Base-by-base conservation (phyloP, 2,113 vertebrate genomes). In the Hipposideros armiger region DNA sequence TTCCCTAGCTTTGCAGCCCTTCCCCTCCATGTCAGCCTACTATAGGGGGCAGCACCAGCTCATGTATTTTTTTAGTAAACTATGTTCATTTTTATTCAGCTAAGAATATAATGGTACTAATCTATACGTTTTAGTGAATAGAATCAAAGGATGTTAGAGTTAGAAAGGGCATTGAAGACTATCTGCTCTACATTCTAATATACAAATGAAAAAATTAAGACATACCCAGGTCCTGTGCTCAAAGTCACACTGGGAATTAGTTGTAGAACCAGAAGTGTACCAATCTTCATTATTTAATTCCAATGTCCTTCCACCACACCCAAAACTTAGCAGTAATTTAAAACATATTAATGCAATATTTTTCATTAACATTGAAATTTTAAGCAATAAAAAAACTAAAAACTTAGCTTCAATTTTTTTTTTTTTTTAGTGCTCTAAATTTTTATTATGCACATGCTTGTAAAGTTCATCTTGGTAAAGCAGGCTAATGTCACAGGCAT, bases 21-120 rank as follows among this genome's bases (percentile, higher is more conserved):
- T 54, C 4, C 16, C 0, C 4, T 7, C 45, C 3, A 2, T 0
- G 1, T 47, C 30, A 30, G 32, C 32, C 20, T 11, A 2, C 97
- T 24, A 16, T 2, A 96, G 96, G 30, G 90, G 96, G 96, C 94
- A 96, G 96, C 64, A 96, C 26, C 6, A 76, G 50, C 73, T 81
- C 54, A 28, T 1, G 9, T 1, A 72, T 91, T 56, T 90, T 60
- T 69, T 64, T 45, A 19, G 24, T n/a, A 52, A 93, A 15, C 4
- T 54, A 1, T 7, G 26, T 9, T 88, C 5, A 16, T 52, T 83
- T 47, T 77, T 73, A 45, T 73, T 19, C 32, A 60, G 40, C 11
- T 30, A 45, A 66, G 40, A 85, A 58, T 36, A 26, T 72, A 20
- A 64, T 3, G 16, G 9, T 85, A 82, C 11, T 84, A 45, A 84